Evolutionary conservation across 1,140 invertebrate species (phyloP).

Genomic region (Sminthurides bifidus): DNA sequence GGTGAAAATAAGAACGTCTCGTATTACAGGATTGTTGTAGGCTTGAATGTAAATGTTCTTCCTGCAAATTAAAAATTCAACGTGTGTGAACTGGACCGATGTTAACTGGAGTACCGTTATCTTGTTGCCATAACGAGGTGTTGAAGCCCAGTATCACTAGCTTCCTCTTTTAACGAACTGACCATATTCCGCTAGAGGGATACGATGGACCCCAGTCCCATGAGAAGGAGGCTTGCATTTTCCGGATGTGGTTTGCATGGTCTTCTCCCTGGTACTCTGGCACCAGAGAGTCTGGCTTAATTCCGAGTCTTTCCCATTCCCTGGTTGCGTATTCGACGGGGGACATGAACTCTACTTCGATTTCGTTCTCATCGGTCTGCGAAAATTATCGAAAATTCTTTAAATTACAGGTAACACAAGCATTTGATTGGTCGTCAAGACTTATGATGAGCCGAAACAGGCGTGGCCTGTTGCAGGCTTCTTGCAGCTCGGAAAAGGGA

Average conservation of each 20-base stretch:
- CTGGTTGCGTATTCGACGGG: constrained; percentile 57
- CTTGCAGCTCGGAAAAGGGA: background rate
- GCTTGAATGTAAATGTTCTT: constrained; percentile 44
- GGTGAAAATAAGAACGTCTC: constrained; percentile 38
- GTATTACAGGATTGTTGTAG: constrained; percentile 39
- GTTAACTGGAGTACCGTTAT: background rate
- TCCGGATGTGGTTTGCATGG: constrained; percentile 85
- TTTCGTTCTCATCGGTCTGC: constrained; percentile 49
- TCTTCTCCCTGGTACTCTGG: constrained; percentile 78
- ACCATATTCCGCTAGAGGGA: constrained; percentile 86
- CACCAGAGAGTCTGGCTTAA: constrained; percentile 69
- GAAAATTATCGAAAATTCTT: background rate
- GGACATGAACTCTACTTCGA: constrained; percentile 61
- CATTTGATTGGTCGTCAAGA: background rate
- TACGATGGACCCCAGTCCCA: constrained; percentile 99
- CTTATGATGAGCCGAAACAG: background rate
- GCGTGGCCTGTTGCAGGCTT: background rate
- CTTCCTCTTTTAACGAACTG: constrained; percentile 28
- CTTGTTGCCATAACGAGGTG: no score
- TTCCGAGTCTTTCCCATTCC: constrained; percentile 40
- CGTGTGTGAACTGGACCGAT: background rate
- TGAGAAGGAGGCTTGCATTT: constrained; percentile 90
- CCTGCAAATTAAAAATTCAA: background rate
- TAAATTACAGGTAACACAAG: background rate
- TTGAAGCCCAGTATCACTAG: no score